Evolutionary conservation across 1,140 invertebrate genomes (phyloP), one percentile per base, ranked within the genome.

Genomic region (Macrosteles quadrilineatus): DNA sequence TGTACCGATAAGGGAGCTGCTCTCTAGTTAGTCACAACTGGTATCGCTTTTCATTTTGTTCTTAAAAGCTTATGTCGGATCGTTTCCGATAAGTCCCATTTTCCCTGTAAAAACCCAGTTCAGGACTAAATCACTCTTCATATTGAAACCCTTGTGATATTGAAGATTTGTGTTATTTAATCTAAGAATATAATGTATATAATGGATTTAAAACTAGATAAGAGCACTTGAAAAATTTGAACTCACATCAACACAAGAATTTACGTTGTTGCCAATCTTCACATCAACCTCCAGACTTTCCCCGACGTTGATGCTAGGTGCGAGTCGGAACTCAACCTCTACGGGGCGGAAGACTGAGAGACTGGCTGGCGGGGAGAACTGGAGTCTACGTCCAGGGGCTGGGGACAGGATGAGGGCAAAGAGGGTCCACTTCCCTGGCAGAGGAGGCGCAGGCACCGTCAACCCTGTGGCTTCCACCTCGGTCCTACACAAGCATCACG

Each of bases 161-260:
- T n/a, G n/a, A n/a, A n/a, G n/a, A n/a, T n/a, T n/a, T n/a, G n/a
- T n/a, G n/a, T n/a, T n/a, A n/a, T n/a, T n/a, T n/a, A n/a, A n/a
- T n/a, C n/a, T n/a, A n/a, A n/a, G n/a, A n/a, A n/a, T n/a, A n/a
- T n/a, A n/a, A n/a, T n/a, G n/a, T n/a, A n/a, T n/a, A n/a, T n/a
- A n/a, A n/a, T n/a, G n/a, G n/a, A n/a, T n/a, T n/a, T n/a, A n/a
- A n/a, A n/a, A n/a, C n/a, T n/a, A n/a, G n/a, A n/a, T n/a, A n/a
- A n/a, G n/a, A n/a, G n/a, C n/a, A n/a, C n/a, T n/a, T n/a, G n/a
- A n/a, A n/a, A n/a, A n/a, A n/a, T n/a, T n/a, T n/a, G n/a, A 71
- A 85, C 86, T 87, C 78, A 88, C 87, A 73, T 88, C 87, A 80
- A 88, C 85, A 78, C 87, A 88, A 65, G 86, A 85, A 74, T 87